phyloP scores from a whole-genome alignment of 1,140 invertebrate species.

The Calosoma granatense region DNA sequence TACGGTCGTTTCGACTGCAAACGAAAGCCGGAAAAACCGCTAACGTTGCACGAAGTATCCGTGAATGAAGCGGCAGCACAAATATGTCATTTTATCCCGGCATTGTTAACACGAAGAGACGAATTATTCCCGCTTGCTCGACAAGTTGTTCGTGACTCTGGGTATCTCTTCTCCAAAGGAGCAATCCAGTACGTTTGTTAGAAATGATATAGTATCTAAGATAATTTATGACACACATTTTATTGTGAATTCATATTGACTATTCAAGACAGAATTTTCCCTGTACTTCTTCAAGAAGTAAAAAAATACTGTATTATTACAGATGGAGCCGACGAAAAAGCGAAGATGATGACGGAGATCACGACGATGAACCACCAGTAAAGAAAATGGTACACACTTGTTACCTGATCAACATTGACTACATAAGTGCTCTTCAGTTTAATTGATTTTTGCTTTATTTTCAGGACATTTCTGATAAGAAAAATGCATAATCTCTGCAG shows the following conservation, averaged over 20 bases:
- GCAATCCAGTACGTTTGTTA: slow-evolving; percentile 27
- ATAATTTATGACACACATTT: too few relatives aligned
- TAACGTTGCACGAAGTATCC: slow-evolving; percentile 92
- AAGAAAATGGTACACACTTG: neutral
- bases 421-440: too few relatives aligned
- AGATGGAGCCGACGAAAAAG: neutral
- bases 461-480: too few relatives aligned
- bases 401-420: too few relatives aligned
- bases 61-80: slow-evolving; percentile 97
- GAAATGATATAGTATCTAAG: neutral
- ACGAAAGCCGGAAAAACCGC: slow-evolving; percentile 86
- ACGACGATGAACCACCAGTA: neutral
- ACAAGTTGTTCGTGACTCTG: slow-evolving; percentile 87
- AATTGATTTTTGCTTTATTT: too few relatives aligned
- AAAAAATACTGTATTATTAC: neutral
- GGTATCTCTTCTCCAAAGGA: slow-evolving; percentile 54
- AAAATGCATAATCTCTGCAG: too few relatives aligned
- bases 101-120: slow-evolving; percentile 81
- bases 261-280: too few relatives aligned
- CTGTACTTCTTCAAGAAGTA: too few relatives aligned
- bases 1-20: slow-evolving; percentile 96
- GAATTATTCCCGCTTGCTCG: slow-evolving; percentile 91
- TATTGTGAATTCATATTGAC: too few relatives aligned
- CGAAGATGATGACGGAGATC: neutral
- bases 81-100: slow-evolving; percentile 81